Evolutionary conservation across 2,113 vertebrate genomes (phyloP).

Genomic region (Indicator indicator): DNA sequence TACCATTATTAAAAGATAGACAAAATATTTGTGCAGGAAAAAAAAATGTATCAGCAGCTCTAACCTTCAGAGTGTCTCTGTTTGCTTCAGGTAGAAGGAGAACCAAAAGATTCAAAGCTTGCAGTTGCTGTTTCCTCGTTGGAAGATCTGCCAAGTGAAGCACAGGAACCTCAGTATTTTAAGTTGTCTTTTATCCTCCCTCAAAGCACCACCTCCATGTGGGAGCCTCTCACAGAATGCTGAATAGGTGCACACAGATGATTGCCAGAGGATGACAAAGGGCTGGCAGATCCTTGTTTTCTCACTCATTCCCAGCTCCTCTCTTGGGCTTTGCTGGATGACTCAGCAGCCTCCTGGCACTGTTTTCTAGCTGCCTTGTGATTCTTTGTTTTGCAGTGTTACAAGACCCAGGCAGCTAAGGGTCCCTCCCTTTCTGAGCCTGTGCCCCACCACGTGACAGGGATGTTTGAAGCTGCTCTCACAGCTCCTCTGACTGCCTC

Average conservation of each 20-base stretch:
- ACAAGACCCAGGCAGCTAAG: not conserved
- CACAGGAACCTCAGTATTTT: slow-evolving; percentile 10
- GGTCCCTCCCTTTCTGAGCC: not conserved
- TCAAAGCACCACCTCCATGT: not conserved
- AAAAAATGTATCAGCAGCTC: not conserved
- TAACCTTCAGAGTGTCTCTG: slow-evolving; percentile 92
- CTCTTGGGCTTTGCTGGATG: slow-evolving; percentile 23
- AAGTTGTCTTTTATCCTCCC: not conserved
- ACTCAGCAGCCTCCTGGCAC: slow-evolving; percentile 60
- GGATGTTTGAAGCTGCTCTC: not conserved
- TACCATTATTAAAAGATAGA: not conserved
- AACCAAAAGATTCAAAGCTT: slow-evolving; percentile 94
- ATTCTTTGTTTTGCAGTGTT: slow-evolving; percentile 10
- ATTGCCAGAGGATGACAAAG: not conserved
- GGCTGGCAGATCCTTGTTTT: not conserved
- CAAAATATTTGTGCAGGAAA: not conserved
- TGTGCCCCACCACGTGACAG: not conserved
- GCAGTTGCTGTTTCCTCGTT: slow-evolving; percentile 89
- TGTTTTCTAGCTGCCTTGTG: not conserved
- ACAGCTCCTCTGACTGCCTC: not conserved
- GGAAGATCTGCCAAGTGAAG: slow-evolving; percentile 85
- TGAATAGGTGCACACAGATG: not conserved
- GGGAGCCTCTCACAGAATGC: not conserved
- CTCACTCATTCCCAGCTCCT: slow-evolving; percentile 43
- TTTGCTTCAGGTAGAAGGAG: slow-evolving; percentile 91